Percentiles rank a stretch among this genome's conserved stretches.
These are phyloP conservation scores for Dynastes tityus DNA, from an alignment of 2,888 invertebrate genomes.

Conservation along the genomic window DNA sequence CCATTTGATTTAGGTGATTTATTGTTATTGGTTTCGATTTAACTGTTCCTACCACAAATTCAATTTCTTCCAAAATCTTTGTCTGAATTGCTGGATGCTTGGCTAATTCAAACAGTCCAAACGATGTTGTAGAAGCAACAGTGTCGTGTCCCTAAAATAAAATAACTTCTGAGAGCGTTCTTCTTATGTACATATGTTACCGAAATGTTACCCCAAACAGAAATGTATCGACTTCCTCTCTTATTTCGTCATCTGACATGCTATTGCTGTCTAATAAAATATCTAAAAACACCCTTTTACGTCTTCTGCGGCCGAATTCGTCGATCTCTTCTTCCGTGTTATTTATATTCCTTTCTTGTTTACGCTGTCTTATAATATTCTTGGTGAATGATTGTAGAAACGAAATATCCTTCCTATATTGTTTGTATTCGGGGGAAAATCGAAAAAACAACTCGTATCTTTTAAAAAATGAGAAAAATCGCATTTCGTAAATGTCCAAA, in stretches of 20 bases:
- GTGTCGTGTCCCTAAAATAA: slow-evolving; percentile 72
- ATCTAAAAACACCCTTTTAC: slow-evolving; percentile 51
- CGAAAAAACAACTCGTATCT: slow-evolving; percentile 55
- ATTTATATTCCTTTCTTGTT: slow-evolving; percentile 45
- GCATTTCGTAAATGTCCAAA: slow-evolving; percentile 52
- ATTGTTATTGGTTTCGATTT: slow-evolving; percentile 58
- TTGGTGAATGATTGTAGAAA: slow-evolving; percentile 52
- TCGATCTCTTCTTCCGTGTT: slow-evolving; percentile 63
- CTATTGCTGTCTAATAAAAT: slow-evolving; percentile 49
- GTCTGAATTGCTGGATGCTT: slow-evolving; percentile 71
- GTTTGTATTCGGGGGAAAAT: slow-evolving; percentile 53
- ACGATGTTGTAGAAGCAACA: slow-evolving; percentile 71
- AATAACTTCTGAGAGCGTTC: not conserved
- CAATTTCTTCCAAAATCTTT: slow-evolving; percentile 63
- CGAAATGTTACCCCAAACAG: slow-evolving; percentile 73
- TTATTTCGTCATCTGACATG: slow-evolving; percentile 59
- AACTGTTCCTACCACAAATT: slow-evolving; percentile 61
- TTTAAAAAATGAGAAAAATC: slow-evolving; percentile 55
- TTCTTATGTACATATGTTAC: too few species aligned
- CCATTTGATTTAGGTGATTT: slow-evolving; percentile 68
- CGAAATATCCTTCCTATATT: slow-evolving; percentile 49
- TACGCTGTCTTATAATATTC: slow-evolving; percentile 53
- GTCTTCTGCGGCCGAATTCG: slow-evolving; percentile 49
- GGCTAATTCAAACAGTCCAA: slow-evolving; percentile 73
- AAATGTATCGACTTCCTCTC: slow-evolving; percentile 73